Conservation (phyloP, 2,113 vertebrate genomes). For the Eidolon helvum region DNA sequence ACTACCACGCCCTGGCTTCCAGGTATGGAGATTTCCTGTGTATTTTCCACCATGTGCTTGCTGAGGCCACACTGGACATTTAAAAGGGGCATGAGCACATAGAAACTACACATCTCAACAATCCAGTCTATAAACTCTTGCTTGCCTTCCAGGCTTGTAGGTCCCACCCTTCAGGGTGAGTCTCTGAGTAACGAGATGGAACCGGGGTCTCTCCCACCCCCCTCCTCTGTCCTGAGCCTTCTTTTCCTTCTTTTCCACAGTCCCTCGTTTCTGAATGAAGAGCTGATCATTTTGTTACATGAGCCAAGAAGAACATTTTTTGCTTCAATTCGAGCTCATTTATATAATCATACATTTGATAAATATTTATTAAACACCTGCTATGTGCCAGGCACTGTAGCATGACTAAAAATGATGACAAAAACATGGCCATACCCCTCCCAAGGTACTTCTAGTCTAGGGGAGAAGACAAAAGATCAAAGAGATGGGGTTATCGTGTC, state of each 20-base stretch:
- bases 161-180: too few relatives aligned
- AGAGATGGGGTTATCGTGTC: neutral
- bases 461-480: neutral
- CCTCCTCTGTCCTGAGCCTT: neutral
- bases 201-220: neutral
- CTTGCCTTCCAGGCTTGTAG: neutral
- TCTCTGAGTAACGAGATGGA: neutral
- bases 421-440: neutral
- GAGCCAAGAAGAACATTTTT: slow-evolving; percentile 29
- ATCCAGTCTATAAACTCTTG: neutral
- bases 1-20: neutral
- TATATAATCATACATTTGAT: neutral
- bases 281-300: neutral
- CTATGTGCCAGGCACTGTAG: neutral
- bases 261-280: neutral
- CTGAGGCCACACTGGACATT: neutral
- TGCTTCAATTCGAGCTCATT: neutral
- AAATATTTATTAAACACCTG: slow-evolving; percentile 18
- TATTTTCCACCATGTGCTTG: neutral
- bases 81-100: neutral
- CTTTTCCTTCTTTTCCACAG: too few relatives aligned
- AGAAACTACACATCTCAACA: neutral
- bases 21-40: neutral
- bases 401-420: neutral
- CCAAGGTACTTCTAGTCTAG: neutral